Conservation (phyloP, 2,888 invertebrate species). For the Harpalus rufipes region DNA sequence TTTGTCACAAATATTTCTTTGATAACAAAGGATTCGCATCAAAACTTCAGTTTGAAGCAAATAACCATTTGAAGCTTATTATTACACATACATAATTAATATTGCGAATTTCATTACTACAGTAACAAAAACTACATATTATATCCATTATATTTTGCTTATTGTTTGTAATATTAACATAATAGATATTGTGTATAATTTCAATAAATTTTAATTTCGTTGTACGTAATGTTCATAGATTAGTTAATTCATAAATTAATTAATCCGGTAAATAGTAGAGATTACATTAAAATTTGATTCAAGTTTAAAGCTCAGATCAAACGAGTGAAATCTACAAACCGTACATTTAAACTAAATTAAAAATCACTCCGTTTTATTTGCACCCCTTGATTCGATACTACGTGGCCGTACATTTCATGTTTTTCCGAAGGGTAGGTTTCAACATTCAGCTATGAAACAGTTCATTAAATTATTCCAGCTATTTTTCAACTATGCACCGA, state of each 20-base stretch:
- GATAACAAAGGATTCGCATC: too few relatives aligned
- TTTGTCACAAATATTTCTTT: too few relatives aligned
- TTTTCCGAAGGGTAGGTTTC: background rate
- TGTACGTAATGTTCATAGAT: background rate
- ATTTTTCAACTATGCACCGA: too few relatives aligned
- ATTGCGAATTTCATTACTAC: too few relatives aligned
- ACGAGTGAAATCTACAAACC: slow-evolving; percentile 16
- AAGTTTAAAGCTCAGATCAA: slow-evolving; percentile 43
- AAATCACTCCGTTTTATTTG: slow-evolving; percentile 19
- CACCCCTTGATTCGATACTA: background rate
- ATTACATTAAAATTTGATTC: slow-evolving; percentile 21
- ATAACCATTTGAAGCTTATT: too few relatives aligned
- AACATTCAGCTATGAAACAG: background rate
- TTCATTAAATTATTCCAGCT: background rate
- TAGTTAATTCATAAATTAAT: slow-evolving; percentile 39
- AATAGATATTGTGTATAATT: background rate
- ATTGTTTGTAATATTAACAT: background rate
- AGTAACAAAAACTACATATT: too few relatives aligned
- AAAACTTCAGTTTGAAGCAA: too few relatives aligned
- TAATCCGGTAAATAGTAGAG: slow-evolving; percentile 1
- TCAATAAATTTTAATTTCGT: background rate
- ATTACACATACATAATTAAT: too few relatives aligned
- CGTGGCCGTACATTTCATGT: background rate
- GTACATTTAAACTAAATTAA: slow-evolving; percentile 22
- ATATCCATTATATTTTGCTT: too few relatives aligned